phyloP scores from a whole-genome alignment of 2,888 invertebrate species.

The Orthonevra nobilis region DNA sequence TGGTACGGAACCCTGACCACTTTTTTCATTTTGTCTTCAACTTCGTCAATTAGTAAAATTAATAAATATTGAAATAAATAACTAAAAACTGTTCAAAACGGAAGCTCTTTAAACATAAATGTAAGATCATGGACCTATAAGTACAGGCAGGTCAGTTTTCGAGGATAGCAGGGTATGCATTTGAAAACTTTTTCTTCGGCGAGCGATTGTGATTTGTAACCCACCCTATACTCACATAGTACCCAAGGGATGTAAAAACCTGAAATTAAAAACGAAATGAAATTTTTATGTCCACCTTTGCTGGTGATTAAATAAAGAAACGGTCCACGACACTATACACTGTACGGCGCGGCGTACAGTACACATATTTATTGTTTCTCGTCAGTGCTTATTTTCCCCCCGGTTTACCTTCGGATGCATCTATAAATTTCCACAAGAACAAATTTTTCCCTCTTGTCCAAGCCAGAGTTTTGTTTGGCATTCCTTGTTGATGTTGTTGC shows the following conservation, averaged over 20 bases:
- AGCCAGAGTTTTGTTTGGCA: slow-evolving; percentile 42
- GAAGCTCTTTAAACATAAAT: no score
- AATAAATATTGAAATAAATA: no score
- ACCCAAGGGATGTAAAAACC: slow-evolving; percentile 53
- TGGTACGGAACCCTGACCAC: no score
- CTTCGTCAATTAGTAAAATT: no score
- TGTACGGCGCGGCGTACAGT: background rate
- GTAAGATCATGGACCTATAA: no score
- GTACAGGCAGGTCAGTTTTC: no score
- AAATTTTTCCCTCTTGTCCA: slow-evolving; percentile 36
- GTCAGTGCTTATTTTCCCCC: slow-evolving; percentile 20
- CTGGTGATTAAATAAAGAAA: slow-evolving; percentile 64
- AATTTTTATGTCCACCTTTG: slow-evolving; percentile 67
- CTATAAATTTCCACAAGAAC: slow-evolving; percentile 38
- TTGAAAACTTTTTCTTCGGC: background rate
- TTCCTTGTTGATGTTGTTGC: slow-evolving; percentile 45
- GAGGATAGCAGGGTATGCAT: no score
- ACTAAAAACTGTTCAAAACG: no score
- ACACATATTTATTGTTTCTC: slow-evolving; percentile 39
- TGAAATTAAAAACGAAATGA: slow-evolving; percentile 67
- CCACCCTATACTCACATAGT: slow-evolving; percentile 40
- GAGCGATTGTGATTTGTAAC: slow-evolving; percentile 15
- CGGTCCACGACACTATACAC: slow-evolving; percentile 15
- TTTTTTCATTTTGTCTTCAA: no score
- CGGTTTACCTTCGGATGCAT: slow-evolving; percentile 35